Conservation (phyloP, 2,113 vertebrate genomes). For the Nothoprocta perdicaria region DNA sequence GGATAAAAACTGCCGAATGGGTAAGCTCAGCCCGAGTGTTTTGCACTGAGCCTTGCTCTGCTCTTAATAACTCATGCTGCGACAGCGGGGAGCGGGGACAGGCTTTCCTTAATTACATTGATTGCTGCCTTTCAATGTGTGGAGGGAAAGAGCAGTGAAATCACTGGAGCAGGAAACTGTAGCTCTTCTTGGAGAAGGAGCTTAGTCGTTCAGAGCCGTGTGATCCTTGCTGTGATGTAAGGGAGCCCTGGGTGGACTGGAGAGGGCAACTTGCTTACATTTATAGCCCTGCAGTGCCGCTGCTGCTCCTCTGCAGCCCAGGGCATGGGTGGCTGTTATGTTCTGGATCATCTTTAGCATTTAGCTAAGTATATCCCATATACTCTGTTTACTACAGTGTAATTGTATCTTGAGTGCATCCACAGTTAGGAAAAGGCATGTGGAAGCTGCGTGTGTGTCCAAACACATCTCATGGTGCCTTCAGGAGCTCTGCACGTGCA, state of each 20-base stretch:
- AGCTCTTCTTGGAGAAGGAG: not conserved
- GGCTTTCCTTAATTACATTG: not conserved
- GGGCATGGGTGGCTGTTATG: accelerated
- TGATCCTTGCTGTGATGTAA: too few species aligned
- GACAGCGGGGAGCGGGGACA: not conserved
- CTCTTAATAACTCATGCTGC: not conserved
- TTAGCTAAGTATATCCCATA: accelerated
- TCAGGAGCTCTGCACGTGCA: not conserved
- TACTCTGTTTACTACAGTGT: accelerated
- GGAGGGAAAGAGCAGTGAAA: not conserved
- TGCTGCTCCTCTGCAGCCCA: not conserved
- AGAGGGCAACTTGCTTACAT: not conserved
- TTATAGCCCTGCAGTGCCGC: not conserved
- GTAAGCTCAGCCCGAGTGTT: not conserved
- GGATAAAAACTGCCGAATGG: not conserved
- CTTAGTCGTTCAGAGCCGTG: not conserved
- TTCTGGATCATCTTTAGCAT: accelerated
- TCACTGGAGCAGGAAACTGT: not conserved
- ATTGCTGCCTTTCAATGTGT: not conserved
- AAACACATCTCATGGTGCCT: not conserved
- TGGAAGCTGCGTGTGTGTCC: not conserved
- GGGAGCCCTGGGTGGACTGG: not conserved
- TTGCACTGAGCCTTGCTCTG: not conserved
- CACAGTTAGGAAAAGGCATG: not conserved
- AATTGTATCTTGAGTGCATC: not conserved